Percentiles rank a stretch among this genome's conserved stretches.
Evolutionary conservation across 1,140 invertebrate species (phyloP).

Genomic region (Homarus americanus): DNA sequence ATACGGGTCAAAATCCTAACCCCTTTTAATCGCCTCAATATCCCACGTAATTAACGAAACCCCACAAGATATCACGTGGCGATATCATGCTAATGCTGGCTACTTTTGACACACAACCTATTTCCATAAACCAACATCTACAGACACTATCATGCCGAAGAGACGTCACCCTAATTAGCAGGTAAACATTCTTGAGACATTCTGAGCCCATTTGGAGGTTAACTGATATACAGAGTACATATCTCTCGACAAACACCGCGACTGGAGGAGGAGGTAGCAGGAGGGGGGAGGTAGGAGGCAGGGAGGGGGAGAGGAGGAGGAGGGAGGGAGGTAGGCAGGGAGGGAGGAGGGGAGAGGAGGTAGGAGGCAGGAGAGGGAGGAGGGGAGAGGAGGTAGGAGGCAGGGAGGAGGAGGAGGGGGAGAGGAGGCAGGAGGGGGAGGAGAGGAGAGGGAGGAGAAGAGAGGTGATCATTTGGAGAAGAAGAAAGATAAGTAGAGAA

Average conservation of each 20-base stretch:
- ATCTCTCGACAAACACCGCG: conserved; percentile 15
- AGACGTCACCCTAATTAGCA: conserved; percentile 44
- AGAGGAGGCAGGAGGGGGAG: neutral
- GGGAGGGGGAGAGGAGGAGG: neutral
- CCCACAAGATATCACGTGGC: neutral
- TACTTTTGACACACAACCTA: conserved; percentile 50
- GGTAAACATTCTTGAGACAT: conserved; percentile 47
- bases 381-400: neutral
- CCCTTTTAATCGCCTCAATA: neutral
- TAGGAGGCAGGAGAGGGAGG: neutral
- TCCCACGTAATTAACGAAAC: conserved; percentile 14
- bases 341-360: neutral
- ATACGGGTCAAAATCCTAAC: neutral
- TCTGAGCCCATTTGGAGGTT: conserved; percentile 29
- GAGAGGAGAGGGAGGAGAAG: too few species aligned
- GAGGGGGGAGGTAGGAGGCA: neutral
- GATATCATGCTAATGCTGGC: conserved; percentile 45
- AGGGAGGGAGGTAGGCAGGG: neutral
- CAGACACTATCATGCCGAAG: conserved; percentile 49
- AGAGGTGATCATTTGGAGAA: too few species aligned
- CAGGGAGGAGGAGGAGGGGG: neutral
- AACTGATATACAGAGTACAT: conserved; percentile 43
- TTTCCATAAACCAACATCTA: conserved; percentile 57
- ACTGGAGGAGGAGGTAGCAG: neutral
- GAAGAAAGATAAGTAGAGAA: too few species aligned